These are phyloP conservation scores for Pogoniulus pusillus DNA, from an alignment of 2,797 vertebrate species.

Conservation along the genomic window DNA sequence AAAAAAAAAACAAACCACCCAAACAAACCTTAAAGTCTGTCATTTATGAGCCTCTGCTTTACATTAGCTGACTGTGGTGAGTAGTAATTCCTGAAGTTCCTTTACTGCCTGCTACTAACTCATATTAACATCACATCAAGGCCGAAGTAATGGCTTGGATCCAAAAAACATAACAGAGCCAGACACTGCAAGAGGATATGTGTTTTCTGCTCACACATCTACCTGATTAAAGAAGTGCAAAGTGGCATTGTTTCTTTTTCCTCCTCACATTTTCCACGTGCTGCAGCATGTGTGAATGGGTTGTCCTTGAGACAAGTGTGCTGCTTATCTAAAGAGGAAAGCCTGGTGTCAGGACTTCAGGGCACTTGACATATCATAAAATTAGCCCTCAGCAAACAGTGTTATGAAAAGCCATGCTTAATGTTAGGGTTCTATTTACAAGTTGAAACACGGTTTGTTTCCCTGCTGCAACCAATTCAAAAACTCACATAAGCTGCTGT, in stretches of 20 bases:
- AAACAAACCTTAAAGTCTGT: background rate
- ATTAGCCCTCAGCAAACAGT: background rate
- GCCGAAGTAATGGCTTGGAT: conserved; percentile 29
- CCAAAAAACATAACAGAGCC: background rate
- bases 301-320: conserved; percentile 42
- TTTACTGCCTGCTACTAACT: background rate
- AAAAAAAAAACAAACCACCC: background rate
- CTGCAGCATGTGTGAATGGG: background rate
- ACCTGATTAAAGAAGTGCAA: conserved; percentile 40
- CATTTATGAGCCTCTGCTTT: background rate
- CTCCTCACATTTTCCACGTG: conserved; percentile 1
- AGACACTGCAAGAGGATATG: background rate
- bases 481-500: background rate
- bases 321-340: conserved; percentile 61
- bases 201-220: conserved; percentile 28
- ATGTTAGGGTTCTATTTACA: background rate
- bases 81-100: background rate
- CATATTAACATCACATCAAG: background rate
- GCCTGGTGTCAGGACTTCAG: conserved; percentile 19
- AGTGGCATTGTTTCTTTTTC: conserved; percentile 39
- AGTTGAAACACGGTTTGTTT: background rate
- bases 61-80: background rate
- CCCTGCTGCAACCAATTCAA: background rate
- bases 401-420: background rate
- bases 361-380: conserved; percentile 3